These are phyloP conservation scores for Climacteris rufus DNA, from an alignment of 2,113 vertebrate species.

Conservation along the genomic window DNA sequence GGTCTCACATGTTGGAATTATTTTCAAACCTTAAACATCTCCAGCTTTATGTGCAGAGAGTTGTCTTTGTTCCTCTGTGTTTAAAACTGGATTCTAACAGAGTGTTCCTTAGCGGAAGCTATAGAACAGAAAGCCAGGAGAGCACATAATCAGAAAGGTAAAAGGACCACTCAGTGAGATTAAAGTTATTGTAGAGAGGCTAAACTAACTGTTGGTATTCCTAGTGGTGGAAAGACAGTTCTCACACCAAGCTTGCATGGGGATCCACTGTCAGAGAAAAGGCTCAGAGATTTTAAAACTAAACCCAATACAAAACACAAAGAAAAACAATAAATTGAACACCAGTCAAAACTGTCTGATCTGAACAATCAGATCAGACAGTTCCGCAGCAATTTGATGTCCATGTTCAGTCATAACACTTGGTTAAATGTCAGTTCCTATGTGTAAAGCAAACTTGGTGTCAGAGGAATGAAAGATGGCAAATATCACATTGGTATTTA, in stretches of 20 bases:
- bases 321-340: not conserved
- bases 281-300: not conserved
- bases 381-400: not conserved
- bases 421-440: not conserved
- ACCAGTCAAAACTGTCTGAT: no score
- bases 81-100: no score
- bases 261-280: not conserved
- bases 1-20: no score
- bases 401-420: accelerated
- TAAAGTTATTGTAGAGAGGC: not conserved
- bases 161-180: not conserved
- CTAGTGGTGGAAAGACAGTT: not conserved
- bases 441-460: not conserved
- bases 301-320: not conserved
- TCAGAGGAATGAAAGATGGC: not conserved
- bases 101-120: not conserved
- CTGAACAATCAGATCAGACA: not conserved
- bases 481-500: not conserved
- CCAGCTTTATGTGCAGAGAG: no score
- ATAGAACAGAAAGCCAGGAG: not conserved
- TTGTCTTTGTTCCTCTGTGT: no score
- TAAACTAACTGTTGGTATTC: not conserved
- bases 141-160: not conserved
- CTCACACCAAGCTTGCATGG: not conserved
- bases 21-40: no score